Base-by-base conservation (phyloP, 2,797 vertebrate species). In the Enteromius thamalakanensis region DNA sequence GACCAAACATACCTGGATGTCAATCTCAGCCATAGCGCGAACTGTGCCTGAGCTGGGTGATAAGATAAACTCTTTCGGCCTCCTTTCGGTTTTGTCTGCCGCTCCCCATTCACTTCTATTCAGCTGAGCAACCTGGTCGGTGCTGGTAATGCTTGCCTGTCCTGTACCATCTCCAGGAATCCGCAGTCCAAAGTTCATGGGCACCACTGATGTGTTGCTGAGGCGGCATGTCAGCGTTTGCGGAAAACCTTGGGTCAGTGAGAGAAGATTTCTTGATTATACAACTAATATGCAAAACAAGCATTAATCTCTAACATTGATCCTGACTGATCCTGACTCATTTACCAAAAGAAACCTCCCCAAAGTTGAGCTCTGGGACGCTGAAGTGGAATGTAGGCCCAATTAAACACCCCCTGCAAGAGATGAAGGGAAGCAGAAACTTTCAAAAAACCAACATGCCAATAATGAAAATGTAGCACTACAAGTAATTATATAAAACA, bases 291-390 rank as follows among this genome's bases (percentile, higher is more conserved):
- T 64, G 40, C 19, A 83, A 49, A 70, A 74, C 64, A 72, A 81
- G 23, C 64, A 81, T 87, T 60, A 80, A 81, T 81, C 11, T 32
- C 74, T 23, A n/a, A 32, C 34, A 74, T 74, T 40, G 68, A 69
- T 87, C 29, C 64, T 80, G 47, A 80, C 72, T 82, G 84, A 86
- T 26, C 26, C 26, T 86, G 81, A 79, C 86, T 80, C 5, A 91
- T 95, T 95, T 90, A 97, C 97, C 96, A 72, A 95, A 98, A 74
- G 95, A 94, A 85, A 98, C 90, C 1, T 96, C 94, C 4, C 96
- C 96, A 21, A 97, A 98, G 89, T 88, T 62, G 15, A 98, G 92
- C 79, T 94, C 89, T 1, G 93, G 93, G 19, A 96, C 88, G 2
- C 87, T 83, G 49, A 98, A 97, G 86, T 96, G 93, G 83, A 97